These are phyloP conservation scores for Aphodius granarius DNA, from an alignment of 2,888 invertebrate species.

Conservation along the genomic window DNA sequence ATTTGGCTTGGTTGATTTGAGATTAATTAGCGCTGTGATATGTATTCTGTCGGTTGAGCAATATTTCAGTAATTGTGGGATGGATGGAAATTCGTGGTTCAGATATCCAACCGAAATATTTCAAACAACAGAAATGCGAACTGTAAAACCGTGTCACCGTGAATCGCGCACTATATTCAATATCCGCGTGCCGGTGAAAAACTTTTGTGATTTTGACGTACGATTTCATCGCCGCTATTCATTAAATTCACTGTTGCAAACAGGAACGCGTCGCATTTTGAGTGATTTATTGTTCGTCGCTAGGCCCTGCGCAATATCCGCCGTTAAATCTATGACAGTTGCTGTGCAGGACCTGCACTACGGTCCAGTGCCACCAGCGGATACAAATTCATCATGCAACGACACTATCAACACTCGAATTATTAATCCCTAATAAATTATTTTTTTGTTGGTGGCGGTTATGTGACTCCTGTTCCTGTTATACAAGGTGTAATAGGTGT, in stretches of 20 bases:
- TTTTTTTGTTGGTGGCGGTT: not conserved
- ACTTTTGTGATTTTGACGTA: not conserved
- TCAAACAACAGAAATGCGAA: not conserved
- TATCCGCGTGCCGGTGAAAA: not conserved
- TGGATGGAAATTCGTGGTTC: not conserved
- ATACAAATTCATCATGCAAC: not conserved
- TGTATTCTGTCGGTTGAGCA: too few relatives aligned
- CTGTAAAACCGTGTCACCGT: not conserved
- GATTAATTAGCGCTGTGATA: too few relatives aligned
- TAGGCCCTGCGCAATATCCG: not conserved
- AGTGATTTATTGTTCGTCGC: slow-evolving; percentile 10
- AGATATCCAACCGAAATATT: not conserved
- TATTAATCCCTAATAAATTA: slow-evolving; percentile 13
- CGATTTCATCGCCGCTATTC: not conserved
- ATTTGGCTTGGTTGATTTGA: too few relatives aligned
- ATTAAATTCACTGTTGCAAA: slow-evolving; percentile 11
- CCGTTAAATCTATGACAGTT: not conserved
- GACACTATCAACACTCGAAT: not conserved
- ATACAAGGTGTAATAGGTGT: too few relatives aligned
- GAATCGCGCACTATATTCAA: not conserved
- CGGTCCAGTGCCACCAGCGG: not conserved
- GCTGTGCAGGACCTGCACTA: not conserved
- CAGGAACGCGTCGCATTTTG: not conserved
- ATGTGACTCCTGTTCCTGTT: not conserved
- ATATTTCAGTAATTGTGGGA: not conserved